phyloP scores from a whole-genome alignment of 2,888 invertebrate genomes.

The Glyphotaelius pellucidus region DNA sequence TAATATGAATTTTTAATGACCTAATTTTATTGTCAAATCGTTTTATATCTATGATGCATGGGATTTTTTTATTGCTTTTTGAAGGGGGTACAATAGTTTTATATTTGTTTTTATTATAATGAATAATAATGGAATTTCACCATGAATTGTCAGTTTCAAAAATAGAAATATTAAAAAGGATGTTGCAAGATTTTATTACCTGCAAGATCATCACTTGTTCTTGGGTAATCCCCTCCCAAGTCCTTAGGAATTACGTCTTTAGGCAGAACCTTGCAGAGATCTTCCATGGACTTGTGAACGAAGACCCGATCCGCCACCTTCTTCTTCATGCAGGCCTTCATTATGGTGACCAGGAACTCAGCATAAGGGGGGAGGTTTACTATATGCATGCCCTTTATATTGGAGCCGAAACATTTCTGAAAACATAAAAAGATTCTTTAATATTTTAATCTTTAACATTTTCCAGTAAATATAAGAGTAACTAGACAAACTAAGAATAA shows the following conservation, averaged over 20 bases:
- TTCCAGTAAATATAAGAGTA: too few relatives aligned
- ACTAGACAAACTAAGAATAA: too few relatives aligned
- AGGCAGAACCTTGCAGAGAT: conserved; percentile 70
- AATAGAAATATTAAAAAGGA: too few relatives aligned
- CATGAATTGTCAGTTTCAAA: too few relatives aligned
- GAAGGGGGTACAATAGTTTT: too few relatives aligned
- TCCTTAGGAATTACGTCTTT: conserved; percentile 72
- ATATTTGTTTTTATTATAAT: too few relatives aligned
- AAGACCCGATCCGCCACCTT: conserved; percentile 73
- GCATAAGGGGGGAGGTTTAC: conserved; percentile 72
- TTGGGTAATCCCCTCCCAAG: conserved; percentile 71
- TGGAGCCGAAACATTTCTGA: conserved; percentile 75
- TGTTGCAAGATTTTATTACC: conserved; percentile 68
- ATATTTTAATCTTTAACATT: too few relatives aligned
- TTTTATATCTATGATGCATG: too few relatives aligned
- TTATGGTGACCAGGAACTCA: conserved; percentile 70
- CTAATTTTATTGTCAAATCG: too few relatives aligned
- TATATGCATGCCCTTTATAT: conserved; percentile 73
- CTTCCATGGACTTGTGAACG: conserved; percentile 70
- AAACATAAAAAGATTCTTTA: not conserved
- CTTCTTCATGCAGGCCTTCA: conserved; percentile 72
- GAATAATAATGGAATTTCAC: too few relatives aligned
- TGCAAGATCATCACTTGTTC: conserved; percentile 70
- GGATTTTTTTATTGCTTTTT: too few relatives aligned
- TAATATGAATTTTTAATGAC: too few relatives aligned